A percentile compares a stretch with the other conserved stretches of the same genome.
phyloP scores from a whole-genome alignment of 2,113 vertebrate genomes.

The Pachycephala philippinensis region DNA sequence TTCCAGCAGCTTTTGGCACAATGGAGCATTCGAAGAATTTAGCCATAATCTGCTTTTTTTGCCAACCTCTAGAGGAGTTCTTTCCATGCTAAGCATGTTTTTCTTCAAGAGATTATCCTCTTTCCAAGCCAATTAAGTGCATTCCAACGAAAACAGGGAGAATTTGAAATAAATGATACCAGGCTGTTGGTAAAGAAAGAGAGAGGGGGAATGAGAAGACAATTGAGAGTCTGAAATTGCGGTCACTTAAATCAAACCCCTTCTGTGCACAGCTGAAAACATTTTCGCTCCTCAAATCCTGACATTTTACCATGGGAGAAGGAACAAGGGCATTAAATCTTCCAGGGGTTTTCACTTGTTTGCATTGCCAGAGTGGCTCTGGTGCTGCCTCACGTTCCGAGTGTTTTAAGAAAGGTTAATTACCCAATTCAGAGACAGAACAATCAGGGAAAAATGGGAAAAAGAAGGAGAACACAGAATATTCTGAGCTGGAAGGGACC shows the following conservation, averaged over 20 bases:
- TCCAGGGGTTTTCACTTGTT: slow-evolving; percentile 22
- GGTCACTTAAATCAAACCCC: slow-evolving; percentile 42
- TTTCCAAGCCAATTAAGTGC: slow-evolving; percentile 68
- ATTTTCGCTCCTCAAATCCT: slow-evolving; percentile 16
- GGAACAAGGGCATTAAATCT: neutral
- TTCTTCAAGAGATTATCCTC: slow-evolving; percentile 61
- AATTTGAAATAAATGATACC: slow-evolving; percentile 41
- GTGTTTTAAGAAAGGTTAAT: slow-evolving; percentile 12
- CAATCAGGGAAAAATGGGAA: neutral
- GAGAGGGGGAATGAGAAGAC: slow-evolving; percentile 17
- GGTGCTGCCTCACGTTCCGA: neutral
- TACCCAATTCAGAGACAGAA: neutral
- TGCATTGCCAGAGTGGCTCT: neutral
- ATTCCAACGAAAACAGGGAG: slow-evolving; percentile 68
- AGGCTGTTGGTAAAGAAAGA: slow-evolving; percentile 28
- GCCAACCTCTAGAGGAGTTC: slow-evolving; percentile 52
- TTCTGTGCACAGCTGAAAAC: slow-evolving; percentile 28
- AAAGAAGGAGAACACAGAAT: neutral
- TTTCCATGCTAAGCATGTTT: slow-evolving; percentile 65
- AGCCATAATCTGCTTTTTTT: slow-evolving; percentile 52
- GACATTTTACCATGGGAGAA: slow-evolving; percentile 39
- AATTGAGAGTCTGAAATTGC: slow-evolving; percentile 39
- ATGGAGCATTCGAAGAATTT: slow-evolving; percentile 54
- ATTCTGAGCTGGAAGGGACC: neutral
- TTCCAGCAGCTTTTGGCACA: slow-evolving; percentile 26